These are phyloP conservation scores for Perccottus glenii DNA, from an alignment of 2,113 vertebrate genomes.

Conservation along the genomic window DNA sequence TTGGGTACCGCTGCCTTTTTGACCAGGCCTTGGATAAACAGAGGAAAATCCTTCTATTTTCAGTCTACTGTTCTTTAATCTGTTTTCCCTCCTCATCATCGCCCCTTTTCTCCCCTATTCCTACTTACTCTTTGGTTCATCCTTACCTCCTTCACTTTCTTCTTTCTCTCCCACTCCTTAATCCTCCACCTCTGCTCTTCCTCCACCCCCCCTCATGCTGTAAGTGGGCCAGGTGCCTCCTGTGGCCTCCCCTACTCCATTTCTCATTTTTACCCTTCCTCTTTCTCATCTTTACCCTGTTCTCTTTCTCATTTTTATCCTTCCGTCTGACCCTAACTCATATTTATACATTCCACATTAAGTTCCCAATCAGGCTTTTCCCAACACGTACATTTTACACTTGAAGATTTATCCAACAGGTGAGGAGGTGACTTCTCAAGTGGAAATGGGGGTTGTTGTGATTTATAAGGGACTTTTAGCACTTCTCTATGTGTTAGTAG, in stretches of 20 bases:
- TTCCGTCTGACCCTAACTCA: constrained; percentile 64
- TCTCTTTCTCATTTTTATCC: constrained; percentile 73
- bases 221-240: constrained; percentile 83
- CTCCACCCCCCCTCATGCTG: constrained; percentile 65
- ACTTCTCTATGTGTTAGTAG: constrained; percentile 12
- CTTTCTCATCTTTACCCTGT: constrained; percentile 72
- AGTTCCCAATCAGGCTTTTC: constrained; percentile 6
- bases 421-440: constrained; percentile 10
- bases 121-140: constrained; percentile 20
- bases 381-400: constrained; percentile 2
- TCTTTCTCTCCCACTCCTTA: constrained; percentile 57
- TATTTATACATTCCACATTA: constrained; percentile 56
- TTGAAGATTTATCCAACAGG: constrained; percentile 1
- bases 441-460: constrained; percentile 14
- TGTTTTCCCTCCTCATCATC: constrained; percentile 23
- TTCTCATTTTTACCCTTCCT: constrained; percentile 81
- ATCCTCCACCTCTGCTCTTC: constrained; percentile 63
- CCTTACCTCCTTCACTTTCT: constrained; percentile 36
- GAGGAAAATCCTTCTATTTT: constrained; percentile 25
- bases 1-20: too few species aligned
- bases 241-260: constrained; percentile 82
- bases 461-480: constrained; percentile 33
- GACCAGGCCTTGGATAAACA: too few species aligned
- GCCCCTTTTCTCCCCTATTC: constrained; percentile 33
- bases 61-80: constrained; percentile 21